Evolutionary conservation across 2,888 invertebrate species (phyloP).

Genomic region (Gerris lacustris): DNA sequence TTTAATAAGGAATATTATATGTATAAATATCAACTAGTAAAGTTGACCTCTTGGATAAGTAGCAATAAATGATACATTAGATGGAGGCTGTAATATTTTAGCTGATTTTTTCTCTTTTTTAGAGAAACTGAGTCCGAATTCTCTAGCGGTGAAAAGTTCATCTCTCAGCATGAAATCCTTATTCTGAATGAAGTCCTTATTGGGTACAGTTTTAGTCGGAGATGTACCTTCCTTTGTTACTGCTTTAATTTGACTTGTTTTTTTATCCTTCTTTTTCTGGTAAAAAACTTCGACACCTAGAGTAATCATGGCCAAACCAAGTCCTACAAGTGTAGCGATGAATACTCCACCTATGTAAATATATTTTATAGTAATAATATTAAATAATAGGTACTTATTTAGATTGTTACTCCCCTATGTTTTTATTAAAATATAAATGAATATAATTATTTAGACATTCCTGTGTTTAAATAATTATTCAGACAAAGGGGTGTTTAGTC

Average conservation of each 20-base stretch:
- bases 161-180: not conserved
- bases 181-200: not conserved
- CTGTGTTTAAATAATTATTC: too few relatives aligned
- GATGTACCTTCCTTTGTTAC: not conserved
- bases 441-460: not conserved
- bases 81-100: too few relatives aligned
- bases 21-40: too few relatives aligned
- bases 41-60: too few relatives aligned
- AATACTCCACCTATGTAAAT: conserved; percentile 64
- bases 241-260: conserved; percentile 25
- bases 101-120: conserved; percentile 19
- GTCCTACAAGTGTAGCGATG: conserved; percentile 74
- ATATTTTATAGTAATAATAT: conserved; percentile 12
- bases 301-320: conserved; percentile 72
- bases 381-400: not conserved
- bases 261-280: conserved; percentile 39
- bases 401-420: not conserved
- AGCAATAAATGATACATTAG: too few relatives aligned
- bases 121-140: conserved; percentile 28
- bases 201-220: not conserved
- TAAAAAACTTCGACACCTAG: conserved; percentile 69
- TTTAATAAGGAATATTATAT: too few relatives aligned
- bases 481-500: too few relatives aligned
- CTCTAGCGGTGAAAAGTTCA: conserved; percentile 25
- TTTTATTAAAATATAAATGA: not conserved